Evolutionary conservation across 2,888 invertebrate genomes (phyloP), one percentile per base, ranked within the genome.

Genomic region (Drosophila testacea): DNA sequence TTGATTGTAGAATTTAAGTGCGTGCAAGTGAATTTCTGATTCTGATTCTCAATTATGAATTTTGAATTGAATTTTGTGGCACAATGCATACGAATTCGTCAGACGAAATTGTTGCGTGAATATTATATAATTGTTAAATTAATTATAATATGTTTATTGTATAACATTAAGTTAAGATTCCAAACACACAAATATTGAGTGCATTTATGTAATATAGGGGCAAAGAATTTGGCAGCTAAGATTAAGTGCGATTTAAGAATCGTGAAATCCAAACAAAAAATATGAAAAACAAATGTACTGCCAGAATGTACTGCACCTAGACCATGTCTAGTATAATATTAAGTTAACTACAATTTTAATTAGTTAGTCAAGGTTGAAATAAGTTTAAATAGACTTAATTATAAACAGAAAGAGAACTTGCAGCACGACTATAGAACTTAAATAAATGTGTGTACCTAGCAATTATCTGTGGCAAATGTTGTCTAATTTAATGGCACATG

Each of bases 1-100:
- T 76, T 66, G 59, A 81, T 68, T 69, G 67, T 81, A 81, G 81
- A 64, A 69, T 42, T 61, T 81, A 83, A 81, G 83, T 83, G 79
- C 74, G 73, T 71, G 83, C 83, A 81, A 78, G 73, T 62, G 68
- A 34, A 51, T 62, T 62, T 62, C 62, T 42, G 30, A 48, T 56
- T 64, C 42, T 48, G 11, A 59, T 59, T 59, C 4, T 32, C 11
- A 57, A 50, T 50, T 60, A 10, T 41, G n/a, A 50, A 52, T 52
- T 46, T 34, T 44, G 7, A 34, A 52, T 41, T 27, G 56, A 28
- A 36, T 72, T 46, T 44, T 47, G 39, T 52, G 41, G 34, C 54
- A 67, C 52, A 55, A 22, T 47, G 30, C 28, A 47, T 42, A 30
- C 46, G 22, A 22, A 60, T 80, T 84, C 82, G 82, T 82, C 62